Evolutionary conservation across 2,113 vertebrate genomes (phyloP), one percentile per base, ranked within the genome.

Genomic region (Laticauda laticaudata): DNA sequence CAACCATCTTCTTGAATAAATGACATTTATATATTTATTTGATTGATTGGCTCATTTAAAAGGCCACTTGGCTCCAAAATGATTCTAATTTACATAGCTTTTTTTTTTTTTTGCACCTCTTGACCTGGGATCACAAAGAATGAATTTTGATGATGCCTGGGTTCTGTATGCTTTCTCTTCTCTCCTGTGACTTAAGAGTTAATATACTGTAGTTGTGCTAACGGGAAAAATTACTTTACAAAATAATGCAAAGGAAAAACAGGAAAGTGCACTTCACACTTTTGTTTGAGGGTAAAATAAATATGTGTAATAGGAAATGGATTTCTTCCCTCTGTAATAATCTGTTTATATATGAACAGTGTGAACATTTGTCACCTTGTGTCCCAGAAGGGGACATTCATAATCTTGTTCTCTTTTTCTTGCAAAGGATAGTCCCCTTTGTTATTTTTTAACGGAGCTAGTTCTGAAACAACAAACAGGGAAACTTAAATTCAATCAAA

Each of bases 291-390:
- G 75, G 93, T 85, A 93, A 21, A 24, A 86, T 2, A 85, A 1
- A 5, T 20, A 55, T 89, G 39, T 14, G 10, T 75, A 92, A 29
- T 90, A 0, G 2, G 94, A 96, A 95, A 86, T 55, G 34, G 51
- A 92, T 94, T 88, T 81, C 92, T 96, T 94, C 89, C 51, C 34
- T 87, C 6, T 24, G 1, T 90, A 88, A 81, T 93, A 87, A 92
- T 89, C 45, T 86, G 86, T 90, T 96, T 93, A 95, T 93, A 91
- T 56, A 91, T 91, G 93, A 96, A 34, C 86, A 94, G 94, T 23
- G 64, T 69, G 92, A 95, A 92, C 0, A 0, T 75, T 93, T 45
- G 92, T 95, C 85, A 94, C 90, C 92, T 94, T 57, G 93, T 0
- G 2, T 95, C 94, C 94, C n/a, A 86, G 93, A 0, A 0, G 89